Evolutionary conservation across 2,113 vertebrate species (phyloP), one percentile per base, ranked within the genome.

Genomic region (Neodon shergylaensis): DNA sequence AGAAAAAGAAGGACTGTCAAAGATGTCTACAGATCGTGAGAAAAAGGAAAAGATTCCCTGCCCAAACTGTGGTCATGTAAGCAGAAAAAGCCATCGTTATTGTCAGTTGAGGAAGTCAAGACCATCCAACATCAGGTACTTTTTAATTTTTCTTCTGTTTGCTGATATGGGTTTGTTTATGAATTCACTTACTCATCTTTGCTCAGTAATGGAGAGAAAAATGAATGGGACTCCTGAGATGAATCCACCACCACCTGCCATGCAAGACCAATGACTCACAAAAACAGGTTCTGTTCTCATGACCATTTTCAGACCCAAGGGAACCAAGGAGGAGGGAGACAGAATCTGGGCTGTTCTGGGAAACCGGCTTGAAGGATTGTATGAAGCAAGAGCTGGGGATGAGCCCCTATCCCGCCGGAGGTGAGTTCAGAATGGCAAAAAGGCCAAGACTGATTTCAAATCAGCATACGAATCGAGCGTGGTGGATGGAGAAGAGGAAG

Each of bases 1-100:
- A 79, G 42, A 52, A 91, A 92, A 95, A 74, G 4, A 91, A 88
- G 36, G 54, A 49, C n/a, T 77, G 54, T 84, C 82, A 70, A 79
- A 81, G 54, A 91, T 12, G 3, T n/a, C 74, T 68, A 42, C 17
- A 77, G n/a, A 44, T 5, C 2, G 6, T 31, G 12, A 39, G 28
- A 47, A 91, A 2, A 13, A 31, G 24, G 87, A 81, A 65, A 6
- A 44, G 13, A 33, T 19, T 54, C 42, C 39, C 1, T 61, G 36
- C 13, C 82, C 65, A 66, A 65, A 87, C 22, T 90, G 66, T 39
- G 68, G 78, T n/a, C 6, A 74, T 52, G 0, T 42, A 24, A 86
- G 52, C 52, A 94, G 49, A 65, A 78, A 72, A 47, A 73, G 13
- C 31, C 52, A 49, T 74, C 70, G 78, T 81, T 39, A 74, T 0